Base-by-base conservation (phyloP, 2,113 vertebrate species). In the Gambusia affinis region DNA sequence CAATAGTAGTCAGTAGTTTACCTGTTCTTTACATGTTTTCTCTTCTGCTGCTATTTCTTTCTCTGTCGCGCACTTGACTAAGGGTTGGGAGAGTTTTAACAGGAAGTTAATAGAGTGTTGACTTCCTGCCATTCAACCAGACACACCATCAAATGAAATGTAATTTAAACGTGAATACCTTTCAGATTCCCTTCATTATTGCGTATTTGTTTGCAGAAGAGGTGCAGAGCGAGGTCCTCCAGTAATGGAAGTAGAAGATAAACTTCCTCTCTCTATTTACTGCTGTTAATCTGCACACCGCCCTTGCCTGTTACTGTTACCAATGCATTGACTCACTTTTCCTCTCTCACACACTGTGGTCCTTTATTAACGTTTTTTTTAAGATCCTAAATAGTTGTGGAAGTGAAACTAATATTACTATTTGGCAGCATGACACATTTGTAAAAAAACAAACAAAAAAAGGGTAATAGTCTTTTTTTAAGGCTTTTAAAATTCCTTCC, bases 181-280 rank as follows among this genome's bases (percentile, higher is more conserved):
- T 88, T 87, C 35, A 83, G 42, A 76, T 89, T 78, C 81, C 83
- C 62, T 70, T 71, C 73, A 80, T 84, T 62, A 72, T 75, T 78
- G 73, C 69, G 75, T 72, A 62, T 31, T 76, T 27, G 54, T 67
- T 68, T 35, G 66, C 64, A 72, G 68, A 66, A 65, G 77, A 75
- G 65, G 65, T 79, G 44, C 79, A 82, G 75, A 57, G 65, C 65
- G 57, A 82, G 66, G 75, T 62, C 57, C 47, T 60, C 51, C 60
- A 24, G 39, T 79, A 71, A 78, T 83, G 73, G 47, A 39, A 83
- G 72, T 73, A 81, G 85, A 85, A 88, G 85, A 76, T 75, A 66
- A 71, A 87, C 86, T 89, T 88, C 83, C 89, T 85, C 81, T 63
- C 64, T 82, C 62, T 79, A 70, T 72, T 67, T 62, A 73, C 64